These are phyloP conservation scores for Synergus laeviventris DNA, from an alignment of 2,888 invertebrate genomes.

Conservation along the genomic window DNA sequence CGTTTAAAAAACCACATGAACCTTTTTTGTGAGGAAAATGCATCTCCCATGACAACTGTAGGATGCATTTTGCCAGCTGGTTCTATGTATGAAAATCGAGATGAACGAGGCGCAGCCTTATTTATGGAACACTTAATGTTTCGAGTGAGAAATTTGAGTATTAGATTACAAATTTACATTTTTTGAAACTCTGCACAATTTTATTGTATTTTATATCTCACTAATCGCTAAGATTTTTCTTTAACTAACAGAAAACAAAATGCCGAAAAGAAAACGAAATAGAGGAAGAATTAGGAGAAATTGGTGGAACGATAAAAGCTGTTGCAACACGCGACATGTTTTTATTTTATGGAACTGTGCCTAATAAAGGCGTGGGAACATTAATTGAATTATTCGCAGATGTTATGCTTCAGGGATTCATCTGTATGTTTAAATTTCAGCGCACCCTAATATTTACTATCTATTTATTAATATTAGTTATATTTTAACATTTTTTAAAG, in stretches of 20 bases:
- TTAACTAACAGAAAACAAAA: slow-evolving; percentile 55
- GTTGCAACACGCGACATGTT: slow-evolving; percentile 62
- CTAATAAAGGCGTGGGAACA: slow-evolving; percentile 51
- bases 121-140: slow-evolving; percentile 64
- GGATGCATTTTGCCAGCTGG: slow-evolving; percentile 62
- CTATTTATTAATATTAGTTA: no score
- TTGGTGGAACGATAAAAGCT: slow-evolving; percentile 59
- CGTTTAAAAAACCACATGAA: background rate
- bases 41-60: slow-evolving; percentile 57
- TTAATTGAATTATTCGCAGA: slow-evolving; percentile 61
- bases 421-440: slow-evolving; percentile 53
- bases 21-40: slow-evolving; percentile 56
- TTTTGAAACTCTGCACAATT: no score
- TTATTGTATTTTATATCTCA: no score
- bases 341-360: slow-evolving; percentile 61
- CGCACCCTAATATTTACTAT: no score
- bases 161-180: background rate
- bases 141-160: slow-evolving; percentile 50
- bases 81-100: slow-evolving; percentile 58
- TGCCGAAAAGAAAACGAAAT: slow-evolving; percentile 52
- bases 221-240: background rate
- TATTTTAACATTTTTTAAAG: slow-evolving; percentile 46
- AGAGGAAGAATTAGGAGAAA: slow-evolving; percentile 53
- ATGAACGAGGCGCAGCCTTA: slow-evolving; percentile 50
- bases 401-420: slow-evolving; percentile 57